Percentiles rank a stretch among this genome's conserved stretches.
These are phyloP conservation scores for Minunthozetes semirufus DNA, from an alignment of 2,888 invertebrate species.

Conservation along the genomic window DNA sequence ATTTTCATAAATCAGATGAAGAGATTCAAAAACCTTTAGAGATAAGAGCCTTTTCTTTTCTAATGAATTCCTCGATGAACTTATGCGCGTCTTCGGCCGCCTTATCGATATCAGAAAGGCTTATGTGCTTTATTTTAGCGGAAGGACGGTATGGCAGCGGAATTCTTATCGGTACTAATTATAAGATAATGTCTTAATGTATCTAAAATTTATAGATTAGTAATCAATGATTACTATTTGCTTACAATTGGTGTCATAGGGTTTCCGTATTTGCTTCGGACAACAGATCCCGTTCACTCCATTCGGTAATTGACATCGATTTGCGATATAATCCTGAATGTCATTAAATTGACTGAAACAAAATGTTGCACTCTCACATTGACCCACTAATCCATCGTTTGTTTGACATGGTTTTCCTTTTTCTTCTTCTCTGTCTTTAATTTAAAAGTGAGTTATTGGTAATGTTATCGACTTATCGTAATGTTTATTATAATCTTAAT, in stretches of 20 bases:
- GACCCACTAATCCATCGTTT: slow-evolving; percentile 35
- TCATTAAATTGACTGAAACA: slow-evolving; percentile 36
- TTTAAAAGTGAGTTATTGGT: not conserved
- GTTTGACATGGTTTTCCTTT: slow-evolving; percentile 32
- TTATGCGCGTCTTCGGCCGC: slow-evolving; percentile 44
- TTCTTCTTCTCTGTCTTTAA: not conserved
- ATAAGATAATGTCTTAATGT: not conserved
- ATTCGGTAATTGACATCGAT: slow-evolving; percentile 29
- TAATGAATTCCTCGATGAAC: slow-evolving; percentile 24
- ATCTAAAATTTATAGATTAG: not conserved
- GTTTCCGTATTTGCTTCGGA: slow-evolving; percentile 28
- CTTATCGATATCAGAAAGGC: slow-evolving; percentile 34
- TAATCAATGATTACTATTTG: not conserved
- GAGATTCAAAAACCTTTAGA: slow-evolving; percentile 24
- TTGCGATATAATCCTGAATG: slow-evolving; percentile 26
- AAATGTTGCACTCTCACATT: slow-evolving; percentile 25
- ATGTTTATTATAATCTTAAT: not conserved
- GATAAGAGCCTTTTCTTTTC: slow-evolving; percentile 30
- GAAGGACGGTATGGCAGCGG: slow-evolving; percentile 19
- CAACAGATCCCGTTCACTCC: slow-evolving; percentile 34
- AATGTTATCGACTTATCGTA: no score
- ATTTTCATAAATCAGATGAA: not conserved
- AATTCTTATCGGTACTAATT: slow-evolving; percentile 21
- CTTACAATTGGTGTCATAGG: slow-evolving; percentile 4
- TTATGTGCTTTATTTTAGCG: slow-evolving; percentile 29